Evolutionary conservation across 2,113 vertebrate species (phyloP).

Genomic region (Cyanocitta stelleri): DNA sequence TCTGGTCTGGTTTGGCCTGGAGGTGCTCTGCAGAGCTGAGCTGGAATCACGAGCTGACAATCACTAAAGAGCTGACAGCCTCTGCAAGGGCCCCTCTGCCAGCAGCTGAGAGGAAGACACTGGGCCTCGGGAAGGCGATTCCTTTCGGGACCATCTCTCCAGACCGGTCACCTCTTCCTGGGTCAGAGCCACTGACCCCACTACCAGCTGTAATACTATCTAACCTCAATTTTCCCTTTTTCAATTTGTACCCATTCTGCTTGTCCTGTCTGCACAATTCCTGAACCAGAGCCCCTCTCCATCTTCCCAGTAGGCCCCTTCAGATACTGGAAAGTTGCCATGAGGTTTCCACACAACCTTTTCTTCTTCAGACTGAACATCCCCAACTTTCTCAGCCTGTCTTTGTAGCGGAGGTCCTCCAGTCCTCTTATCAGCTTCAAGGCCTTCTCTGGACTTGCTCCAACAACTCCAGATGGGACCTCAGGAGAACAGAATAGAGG

Average conservation of each 20-base stretch:
- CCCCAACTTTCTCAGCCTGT: neutral
- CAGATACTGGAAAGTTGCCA: neutral
- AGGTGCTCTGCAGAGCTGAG: too few species aligned
- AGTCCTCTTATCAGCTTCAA: neutral
- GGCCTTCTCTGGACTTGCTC: neutral
- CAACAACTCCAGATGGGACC: neutral
- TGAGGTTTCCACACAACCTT: neutral
- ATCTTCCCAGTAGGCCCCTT: neutral
- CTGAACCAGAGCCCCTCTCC: neutral
- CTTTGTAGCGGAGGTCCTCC: fast-evolving
- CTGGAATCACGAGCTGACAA: too few species aligned
- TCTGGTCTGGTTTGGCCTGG: too few species aligned
- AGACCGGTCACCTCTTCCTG: too few species aligned
- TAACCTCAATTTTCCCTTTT: neutral
- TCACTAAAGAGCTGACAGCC: too few species aligned
- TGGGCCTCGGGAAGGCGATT: too few species aligned
- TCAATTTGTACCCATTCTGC: neutral
- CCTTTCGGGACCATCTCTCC: too few species aligned
- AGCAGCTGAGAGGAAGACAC: too few species aligned
- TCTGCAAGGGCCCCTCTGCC: too few species aligned
- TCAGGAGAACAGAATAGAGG: neutral
- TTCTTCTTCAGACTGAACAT: neutral
- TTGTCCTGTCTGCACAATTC: neutral
- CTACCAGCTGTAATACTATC: too few species aligned
- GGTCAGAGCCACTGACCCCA: too few species aligned